These are phyloP conservation scores for Crossocerus cetratus DNA, from an alignment of 2,888 invertebrate species.

Conservation along the genomic window DNA sequence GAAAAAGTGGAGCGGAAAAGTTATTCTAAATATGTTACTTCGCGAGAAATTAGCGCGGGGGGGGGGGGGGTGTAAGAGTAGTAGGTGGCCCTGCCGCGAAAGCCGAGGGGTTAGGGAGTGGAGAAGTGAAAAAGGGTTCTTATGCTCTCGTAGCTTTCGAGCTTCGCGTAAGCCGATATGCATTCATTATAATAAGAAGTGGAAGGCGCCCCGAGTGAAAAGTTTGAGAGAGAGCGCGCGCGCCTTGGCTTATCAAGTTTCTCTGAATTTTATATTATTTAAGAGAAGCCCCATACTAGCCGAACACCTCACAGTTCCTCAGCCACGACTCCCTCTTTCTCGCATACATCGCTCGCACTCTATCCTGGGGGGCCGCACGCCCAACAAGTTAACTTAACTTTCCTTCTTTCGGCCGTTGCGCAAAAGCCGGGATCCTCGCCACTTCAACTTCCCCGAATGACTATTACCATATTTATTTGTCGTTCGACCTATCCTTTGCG, in stretches of 20 bases:
- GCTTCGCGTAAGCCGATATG: constrained; percentile 75
- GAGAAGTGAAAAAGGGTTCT: constrained; percentile 68
- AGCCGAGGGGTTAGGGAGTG: constrained; percentile 11
- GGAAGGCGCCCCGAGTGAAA: constrained; percentile 64
- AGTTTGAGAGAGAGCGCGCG: constrained; percentile 55
- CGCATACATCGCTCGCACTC: constrained; percentile 39
- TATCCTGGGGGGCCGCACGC: constrained; percentile 1
- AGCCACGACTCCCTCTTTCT: constrained; percentile 15
- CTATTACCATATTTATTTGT: constrained; percentile 75
- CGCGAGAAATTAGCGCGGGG: neutral
- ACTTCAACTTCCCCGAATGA: constrained; percentile 71
- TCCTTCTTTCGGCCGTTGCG: constrained; percentile 61
- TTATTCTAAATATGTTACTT: too few species aligned
- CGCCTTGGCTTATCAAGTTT: constrained; percentile 74
- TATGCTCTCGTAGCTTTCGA: constrained; percentile 57
- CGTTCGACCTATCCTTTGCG: constrained; percentile 63
- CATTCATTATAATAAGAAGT: constrained; percentile 77
- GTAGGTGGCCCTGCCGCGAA: neutral
- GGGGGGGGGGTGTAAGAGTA: neutral
- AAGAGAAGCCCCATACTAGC: constrained; percentile 65
- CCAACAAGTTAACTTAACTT: constrained; percentile 69
- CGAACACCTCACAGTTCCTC: constrained; percentile 37
- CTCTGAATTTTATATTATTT: constrained; percentile 76
- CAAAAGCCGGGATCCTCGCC: constrained; percentile 70
- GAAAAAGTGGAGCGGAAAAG: too few species aligned